Evolutionary conservation across 2,797 vertebrate genomes (phyloP).

Genomic region (Delichon dasypus): DNA sequence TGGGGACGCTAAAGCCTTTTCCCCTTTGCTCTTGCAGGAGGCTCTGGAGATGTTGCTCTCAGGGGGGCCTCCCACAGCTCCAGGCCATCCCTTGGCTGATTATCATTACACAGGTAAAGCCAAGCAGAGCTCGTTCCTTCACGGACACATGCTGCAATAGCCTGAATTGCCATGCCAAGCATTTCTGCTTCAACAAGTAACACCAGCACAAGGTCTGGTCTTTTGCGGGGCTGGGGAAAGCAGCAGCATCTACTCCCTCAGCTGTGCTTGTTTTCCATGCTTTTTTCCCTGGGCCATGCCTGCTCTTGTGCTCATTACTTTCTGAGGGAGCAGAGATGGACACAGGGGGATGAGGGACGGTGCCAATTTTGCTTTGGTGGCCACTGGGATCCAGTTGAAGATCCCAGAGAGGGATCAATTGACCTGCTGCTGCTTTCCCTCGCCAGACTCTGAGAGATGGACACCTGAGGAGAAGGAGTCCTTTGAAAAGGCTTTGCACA

Average conservation of each 20-base stretch:
- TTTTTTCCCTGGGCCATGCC: not conserved
- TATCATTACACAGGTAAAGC: not conserved
- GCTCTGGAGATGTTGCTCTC: not conserved
- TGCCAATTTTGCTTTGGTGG: rapidly evolving
- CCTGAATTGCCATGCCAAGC: not conserved
- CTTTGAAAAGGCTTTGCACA: not conserved
- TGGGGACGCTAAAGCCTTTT: not conserved
- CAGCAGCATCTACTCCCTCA: not conserved
- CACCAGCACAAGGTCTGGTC: not conserved
- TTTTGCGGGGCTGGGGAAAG: not conserved
- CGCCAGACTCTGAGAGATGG: not conserved
- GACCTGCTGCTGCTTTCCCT: not conserved
- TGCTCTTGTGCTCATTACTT: not conserved
- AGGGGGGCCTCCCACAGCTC: not conserved
- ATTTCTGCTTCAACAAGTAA: not conserved
- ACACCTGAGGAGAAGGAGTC: not conserved
- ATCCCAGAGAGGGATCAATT: not conserved
- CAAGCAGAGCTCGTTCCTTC: not conserved
- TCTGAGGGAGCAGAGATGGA: not conserved
- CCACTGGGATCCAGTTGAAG: not conserved
- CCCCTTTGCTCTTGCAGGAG: not conserved
- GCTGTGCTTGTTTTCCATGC: rapidly evolving
- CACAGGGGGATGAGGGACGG: rapidly evolving
- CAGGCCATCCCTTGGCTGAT: not conserved
- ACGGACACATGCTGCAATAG: rapidly evolving